A percentile compares a stretch with the other conserved stretches of the same genome.
Evolutionary conservation across 2,888 invertebrate genomes (phyloP).

Genomic region (Steromphala cineraria): DNA sequence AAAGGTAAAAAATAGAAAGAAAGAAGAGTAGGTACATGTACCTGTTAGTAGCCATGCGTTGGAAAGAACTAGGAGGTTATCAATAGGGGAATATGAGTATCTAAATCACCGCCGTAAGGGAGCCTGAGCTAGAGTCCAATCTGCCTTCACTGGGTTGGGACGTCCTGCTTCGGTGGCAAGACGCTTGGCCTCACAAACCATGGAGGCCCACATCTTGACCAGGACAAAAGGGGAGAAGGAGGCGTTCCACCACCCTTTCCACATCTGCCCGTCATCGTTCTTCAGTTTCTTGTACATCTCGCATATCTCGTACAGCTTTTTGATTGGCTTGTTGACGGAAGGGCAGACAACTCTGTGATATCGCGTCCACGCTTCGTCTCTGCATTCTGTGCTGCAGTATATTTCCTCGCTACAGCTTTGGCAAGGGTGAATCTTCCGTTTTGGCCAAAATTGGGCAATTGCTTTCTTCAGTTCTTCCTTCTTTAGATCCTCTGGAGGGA

Average conservation of each 20-base stretch:
- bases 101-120: constrained; percentile 54
- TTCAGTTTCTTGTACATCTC: constrained; percentile 37
- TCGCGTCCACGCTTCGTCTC: constrained; percentile 54
- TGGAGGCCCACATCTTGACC: constrained; percentile 59
- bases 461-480: constrained; percentile 43
- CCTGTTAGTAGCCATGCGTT: not conserved
- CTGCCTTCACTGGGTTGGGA: constrained; percentile 32
- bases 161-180: constrained; percentile 47
- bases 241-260: constrained; percentile 60
- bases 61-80: not conserved
- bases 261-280: constrained; percentile 29
- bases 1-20: not conserved
- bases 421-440: constrained; percentile 43
- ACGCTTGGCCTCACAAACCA: constrained; percentile 48
- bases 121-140: constrained; percentile 54
- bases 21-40: not conserved
- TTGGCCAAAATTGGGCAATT: constrained; percentile 50
- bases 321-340: constrained; percentile 41
- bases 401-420: constrained; percentile 45
- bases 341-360: constrained; percentile 63
- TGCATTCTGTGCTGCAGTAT: constrained; percentile 57
- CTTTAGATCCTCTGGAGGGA: constrained; percentile 43
- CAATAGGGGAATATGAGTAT: not conserved
- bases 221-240: constrained; percentile 61
- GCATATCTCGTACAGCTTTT: constrained; percentile 53